phyloP scores from a whole-genome alignment of 2,888 invertebrate species.

The Craniophora ligustri region DNA sequence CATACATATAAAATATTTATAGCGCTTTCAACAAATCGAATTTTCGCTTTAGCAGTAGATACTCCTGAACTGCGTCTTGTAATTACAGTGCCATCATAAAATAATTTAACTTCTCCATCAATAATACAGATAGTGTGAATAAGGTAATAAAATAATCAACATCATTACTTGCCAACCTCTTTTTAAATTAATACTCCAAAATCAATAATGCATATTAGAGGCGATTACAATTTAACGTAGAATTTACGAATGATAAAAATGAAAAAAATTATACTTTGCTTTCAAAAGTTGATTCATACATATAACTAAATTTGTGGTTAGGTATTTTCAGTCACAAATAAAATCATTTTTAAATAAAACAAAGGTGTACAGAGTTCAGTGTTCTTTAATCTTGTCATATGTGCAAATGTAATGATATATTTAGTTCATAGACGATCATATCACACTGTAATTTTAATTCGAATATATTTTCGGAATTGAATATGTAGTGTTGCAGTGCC shows the following conservation, averaged over 20 bases:
- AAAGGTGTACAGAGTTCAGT: conserved; percentile 7
- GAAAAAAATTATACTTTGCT: background rate
- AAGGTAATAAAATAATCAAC: background rate
- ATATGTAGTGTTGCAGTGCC: background rate
- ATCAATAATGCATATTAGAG: conserved; percentile 3
- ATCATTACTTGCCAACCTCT: background rate
- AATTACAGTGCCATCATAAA: conserved; percentile 6
- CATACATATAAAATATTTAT: no score
- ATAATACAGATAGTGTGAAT: background rate
- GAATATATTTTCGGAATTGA: conserved; percentile 3
- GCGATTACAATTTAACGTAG: conserved; percentile 19
- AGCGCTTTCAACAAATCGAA: no score
- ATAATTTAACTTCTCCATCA: background rate
- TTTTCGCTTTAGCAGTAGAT: background rate
- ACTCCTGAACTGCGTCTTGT: background rate
- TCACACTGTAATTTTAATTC: conserved; percentile 1
- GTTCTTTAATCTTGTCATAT: background rate
- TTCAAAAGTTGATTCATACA: conserved; percentile 4
- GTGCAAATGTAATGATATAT: no score
- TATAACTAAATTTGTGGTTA: background rate
- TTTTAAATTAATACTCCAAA: conserved; percentile 1
- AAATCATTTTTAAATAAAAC: background rate
- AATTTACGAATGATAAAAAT: background rate
- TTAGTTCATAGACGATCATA: background rate
- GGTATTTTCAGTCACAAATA: background rate